These are phyloP conservation scores for Poeciliopsis retropinna DNA, from an alignment of 2,113 vertebrate species.

Conservation along the genomic window DNA sequence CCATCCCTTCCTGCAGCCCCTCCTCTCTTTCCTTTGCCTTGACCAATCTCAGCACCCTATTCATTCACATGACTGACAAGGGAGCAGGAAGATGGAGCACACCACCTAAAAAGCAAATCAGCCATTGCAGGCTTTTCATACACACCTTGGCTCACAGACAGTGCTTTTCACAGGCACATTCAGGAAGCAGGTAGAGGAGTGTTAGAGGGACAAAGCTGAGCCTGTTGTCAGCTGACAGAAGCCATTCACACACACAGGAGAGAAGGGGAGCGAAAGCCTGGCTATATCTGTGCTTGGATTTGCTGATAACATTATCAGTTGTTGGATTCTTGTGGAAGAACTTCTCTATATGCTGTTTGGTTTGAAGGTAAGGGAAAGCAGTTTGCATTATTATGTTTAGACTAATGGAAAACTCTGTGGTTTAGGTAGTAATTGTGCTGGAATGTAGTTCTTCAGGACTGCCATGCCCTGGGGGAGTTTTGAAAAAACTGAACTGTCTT, in stretches of 20 bases:
- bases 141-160: constrained; percentile 9
- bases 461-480: constrained; percentile 17
- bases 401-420: constrained; percentile 38
- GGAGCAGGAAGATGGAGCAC: constrained; percentile 75
- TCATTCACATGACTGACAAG: constrained; percentile 70
- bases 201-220: constrained; percentile 14
- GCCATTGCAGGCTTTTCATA: constrained; percentile 27
- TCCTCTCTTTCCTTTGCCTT: constrained; percentile 38
- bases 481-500: constrained; percentile 16
- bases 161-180: constrained; percentile 11
- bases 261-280: constrained; percentile 9
- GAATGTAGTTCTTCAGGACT: constrained; percentile 53
- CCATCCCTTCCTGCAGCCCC: constrained; percentile 35
- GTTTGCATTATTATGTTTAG: constrained; percentile 24
- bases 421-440: constrained; percentile 7
- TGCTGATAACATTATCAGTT: constrained; percentile 18
- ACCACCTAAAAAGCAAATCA: constrained; percentile 57
- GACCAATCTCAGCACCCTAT: constrained; percentile 63
- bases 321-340: constrained; percentile 32
- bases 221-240: constrained; percentile 18
- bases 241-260: not conserved
- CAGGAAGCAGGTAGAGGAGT: constrained; percentile 48
- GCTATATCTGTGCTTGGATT: constrained; percentile 25
- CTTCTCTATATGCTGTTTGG: constrained; percentile 33
- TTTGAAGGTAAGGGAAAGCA: constrained; percentile 51